Base-by-base conservation (phyloP, 2,888 invertebrate genomes). In the Tanypteryx hageni region DNA sequence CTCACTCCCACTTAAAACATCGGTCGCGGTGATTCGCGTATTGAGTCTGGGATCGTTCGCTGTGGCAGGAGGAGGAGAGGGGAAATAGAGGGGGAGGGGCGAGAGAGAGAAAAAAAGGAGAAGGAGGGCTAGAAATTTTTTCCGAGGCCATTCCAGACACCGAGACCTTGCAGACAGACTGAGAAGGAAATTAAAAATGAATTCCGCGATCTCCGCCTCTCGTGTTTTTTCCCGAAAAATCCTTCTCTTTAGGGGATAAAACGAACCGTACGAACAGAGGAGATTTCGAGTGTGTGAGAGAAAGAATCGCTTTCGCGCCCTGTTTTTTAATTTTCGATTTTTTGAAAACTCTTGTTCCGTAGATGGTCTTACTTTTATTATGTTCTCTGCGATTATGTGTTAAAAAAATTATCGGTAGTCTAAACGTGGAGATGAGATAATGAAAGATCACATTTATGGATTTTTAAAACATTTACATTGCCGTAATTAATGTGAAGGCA, bases 1-100 rank as follows among this genome's bases (percentile, higher is more conserved):
- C 14, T 56, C 83, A 2, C 27, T 57, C 56, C 11, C 82, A 44
- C 83, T 83, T 83, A 83, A 83, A 83, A 57, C 18, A 44, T 11
- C 76, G n/a, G 56, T 57, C 83, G 83, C n/a, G 56, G 83, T n/a
- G 83, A 83, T 83, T 83, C 83, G 44, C 83, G 83, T 83, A 83
- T 83, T 83, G 83, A n/a, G 56, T n/a, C 83, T n/a, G 83, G 11
- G 83, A 83, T 83, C 57, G 56, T 44, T 83, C 83, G 56, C 27
- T n/a, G 83, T 44, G 83, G 57, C 14, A 56, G n/a, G 13, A 13
- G 64, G 64, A n/a, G 16, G 16, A n/a, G 64, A 5, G 83, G 57
- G 56, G 14, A 11, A 57, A 56, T 16, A n/a, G 56, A 57, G 16
- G 11, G 27, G 16, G 76, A 13, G 1, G 16, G 76, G 10, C 16